A percentile compares a stretch with the other conserved stretches of the same genome.
These are phyloP conservation scores for Nyctalus aviator DNA, from an alignment of 2,797 vertebrate genomes.

Conservation along the genomic window DNA sequence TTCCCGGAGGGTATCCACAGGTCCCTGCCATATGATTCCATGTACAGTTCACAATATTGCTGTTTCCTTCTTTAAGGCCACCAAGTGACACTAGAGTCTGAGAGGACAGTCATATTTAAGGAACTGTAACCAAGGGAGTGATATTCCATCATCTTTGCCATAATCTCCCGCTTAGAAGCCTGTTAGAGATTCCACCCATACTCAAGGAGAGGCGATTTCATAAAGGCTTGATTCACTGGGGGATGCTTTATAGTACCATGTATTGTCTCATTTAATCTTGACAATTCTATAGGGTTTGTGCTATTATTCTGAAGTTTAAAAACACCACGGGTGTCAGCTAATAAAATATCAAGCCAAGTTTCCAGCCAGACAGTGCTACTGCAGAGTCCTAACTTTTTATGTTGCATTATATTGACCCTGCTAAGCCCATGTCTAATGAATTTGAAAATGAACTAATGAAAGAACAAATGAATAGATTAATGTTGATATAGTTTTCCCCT, in stretches of 20 bases:
- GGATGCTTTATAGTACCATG: background rate
- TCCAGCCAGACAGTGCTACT: background rate
- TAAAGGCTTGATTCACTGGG: background rate
- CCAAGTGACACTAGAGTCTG: background rate
- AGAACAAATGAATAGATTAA: background rate
- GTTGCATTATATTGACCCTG: background rate
- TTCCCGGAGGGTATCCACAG: background rate
- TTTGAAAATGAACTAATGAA: background rate
- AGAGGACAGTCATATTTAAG: background rate
- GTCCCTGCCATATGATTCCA: background rate
- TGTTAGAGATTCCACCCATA: background rate
- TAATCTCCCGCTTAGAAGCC: background rate
- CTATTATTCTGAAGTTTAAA: background rate
- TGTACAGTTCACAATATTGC: background rate
- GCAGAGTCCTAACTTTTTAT: background rate
- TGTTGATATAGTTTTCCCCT: background rate
- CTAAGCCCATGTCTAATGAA: background rate
- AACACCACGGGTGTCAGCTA: background rate
- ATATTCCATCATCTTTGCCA: background rate
- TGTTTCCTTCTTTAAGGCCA: background rate
- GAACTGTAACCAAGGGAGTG: background rate
- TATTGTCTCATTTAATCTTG: conserved; percentile 19
- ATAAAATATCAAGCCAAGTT: background rate
- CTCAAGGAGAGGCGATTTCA: background rate
- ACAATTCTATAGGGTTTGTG: background rate